phyloP scores from a whole-genome alignment of 2,888 invertebrate species.

The Apodemia zela region DNA sequence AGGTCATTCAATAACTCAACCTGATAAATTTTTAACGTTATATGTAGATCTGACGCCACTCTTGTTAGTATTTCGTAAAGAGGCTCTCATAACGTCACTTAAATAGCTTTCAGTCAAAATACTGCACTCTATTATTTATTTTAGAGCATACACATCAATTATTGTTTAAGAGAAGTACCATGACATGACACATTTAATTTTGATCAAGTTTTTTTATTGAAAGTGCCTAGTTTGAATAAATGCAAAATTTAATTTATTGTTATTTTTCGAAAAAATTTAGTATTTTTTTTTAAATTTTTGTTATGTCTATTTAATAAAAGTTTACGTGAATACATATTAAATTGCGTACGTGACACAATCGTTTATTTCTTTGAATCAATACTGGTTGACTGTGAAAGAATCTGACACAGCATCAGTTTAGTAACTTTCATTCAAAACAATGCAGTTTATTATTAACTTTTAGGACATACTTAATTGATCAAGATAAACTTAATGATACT shows the following conservation, averaged over 20 bases:
- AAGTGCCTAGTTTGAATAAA: too few relatives aligned
- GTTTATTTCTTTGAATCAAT: too few relatives aligned
- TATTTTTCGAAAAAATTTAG: too few relatives aligned
- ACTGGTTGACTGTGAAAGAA: not conserved
- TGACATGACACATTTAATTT: not conserved
- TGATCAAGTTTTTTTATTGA: not conserved
- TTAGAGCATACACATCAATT: not conserved
- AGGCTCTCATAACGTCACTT: not conserved
- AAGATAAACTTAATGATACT: too few relatives aligned
- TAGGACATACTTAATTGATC: not conserved
- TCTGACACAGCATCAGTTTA: not conserved
- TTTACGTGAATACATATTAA: too few relatives aligned
- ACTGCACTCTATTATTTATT: not conserved
- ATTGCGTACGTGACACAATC: too few relatives aligned
- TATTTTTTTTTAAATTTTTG: too few relatives aligned
- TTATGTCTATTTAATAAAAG: too few relatives aligned
- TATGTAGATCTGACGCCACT: not conserved
- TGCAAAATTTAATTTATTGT: too few relatives aligned
- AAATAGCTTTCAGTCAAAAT: not conserved
- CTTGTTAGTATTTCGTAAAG: not conserved
- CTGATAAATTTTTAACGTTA: conserved; percentile 26
- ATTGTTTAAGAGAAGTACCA: not conserved
- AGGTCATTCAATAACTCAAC: conserved; percentile 26
- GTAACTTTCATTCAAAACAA: conserved; percentile 7
- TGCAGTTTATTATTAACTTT: conserved; percentile 12